Percentiles rank a stretch among this genome's conserved stretches.
Conservation (phyloP, 2,113 vertebrate genomes). For the Myotis davidii region DNA sequence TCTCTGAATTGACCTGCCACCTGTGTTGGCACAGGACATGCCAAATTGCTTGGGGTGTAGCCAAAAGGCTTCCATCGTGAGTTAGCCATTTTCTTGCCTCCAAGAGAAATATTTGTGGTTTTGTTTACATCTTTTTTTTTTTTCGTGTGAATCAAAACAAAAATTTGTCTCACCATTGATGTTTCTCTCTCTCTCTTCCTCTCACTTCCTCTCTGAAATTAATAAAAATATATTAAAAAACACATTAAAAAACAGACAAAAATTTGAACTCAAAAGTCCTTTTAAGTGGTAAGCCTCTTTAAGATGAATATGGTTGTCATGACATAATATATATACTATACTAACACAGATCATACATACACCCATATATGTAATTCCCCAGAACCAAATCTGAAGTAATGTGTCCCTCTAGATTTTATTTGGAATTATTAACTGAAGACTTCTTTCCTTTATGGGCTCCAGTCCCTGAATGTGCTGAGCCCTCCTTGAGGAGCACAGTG, state of each 20-base stretch:
- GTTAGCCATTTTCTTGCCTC: constrained; percentile 56
- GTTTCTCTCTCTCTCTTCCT: too few relatives aligned
- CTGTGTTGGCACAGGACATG: background rate
- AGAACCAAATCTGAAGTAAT: constrained; percentile 51
- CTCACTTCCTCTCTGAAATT: too few relatives aligned
- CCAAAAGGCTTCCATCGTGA: background rate
- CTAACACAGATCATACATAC: background rate
- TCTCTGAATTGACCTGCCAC: background rate
- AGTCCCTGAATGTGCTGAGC: constrained; percentile 70
- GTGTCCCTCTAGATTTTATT: constrained; percentile 6
- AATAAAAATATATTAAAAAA: too few relatives aligned
- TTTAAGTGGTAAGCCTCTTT: constrained; percentile 35
- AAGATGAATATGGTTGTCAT: background rate
- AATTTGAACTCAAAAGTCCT: constrained; percentile 43
- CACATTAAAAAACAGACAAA: background rate
- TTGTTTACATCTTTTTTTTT: constrained; percentile 9
- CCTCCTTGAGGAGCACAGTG: constrained; percentile 79
- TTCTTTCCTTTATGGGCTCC: constrained; percentile 1
- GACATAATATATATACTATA: background rate
- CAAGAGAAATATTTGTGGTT: constrained; percentile 32
- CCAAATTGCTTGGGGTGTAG: background rate
- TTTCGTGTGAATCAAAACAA: constrained; percentile 37
- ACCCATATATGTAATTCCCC: background rate
- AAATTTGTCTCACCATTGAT: background rate
- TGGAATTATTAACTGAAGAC: background rate